Conservation (phyloP, 2,113 vertebrate genomes). For the Rhabdomys dilectus region DNA sequence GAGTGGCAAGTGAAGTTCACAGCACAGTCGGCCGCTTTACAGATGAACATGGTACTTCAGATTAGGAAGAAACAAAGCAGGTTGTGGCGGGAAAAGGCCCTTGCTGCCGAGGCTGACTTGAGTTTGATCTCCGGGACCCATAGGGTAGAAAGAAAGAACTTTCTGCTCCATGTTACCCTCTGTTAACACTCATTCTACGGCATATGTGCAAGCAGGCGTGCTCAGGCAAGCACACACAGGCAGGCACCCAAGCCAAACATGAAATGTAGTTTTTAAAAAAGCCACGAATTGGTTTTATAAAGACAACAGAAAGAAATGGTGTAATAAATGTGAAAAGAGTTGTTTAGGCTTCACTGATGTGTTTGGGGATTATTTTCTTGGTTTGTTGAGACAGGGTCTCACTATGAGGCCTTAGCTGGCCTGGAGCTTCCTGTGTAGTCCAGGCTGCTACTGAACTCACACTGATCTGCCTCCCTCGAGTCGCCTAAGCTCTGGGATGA, state of each 20-base stretch:
- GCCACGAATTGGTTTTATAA: neutral
- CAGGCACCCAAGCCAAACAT: neutral
- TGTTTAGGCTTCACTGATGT: neutral
- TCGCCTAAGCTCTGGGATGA: neutral
- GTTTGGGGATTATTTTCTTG: neutral
- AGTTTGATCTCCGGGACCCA: neutral
- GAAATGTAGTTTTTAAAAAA: neutral
- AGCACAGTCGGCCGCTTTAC: rapidly evolving
- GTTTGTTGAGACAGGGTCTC: neutral
- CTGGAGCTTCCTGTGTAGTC: neutral
- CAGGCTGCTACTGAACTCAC: neutral
- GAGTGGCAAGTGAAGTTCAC: neutral
- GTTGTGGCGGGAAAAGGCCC: neutral
- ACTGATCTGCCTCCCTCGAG: neutral
- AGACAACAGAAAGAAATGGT: neutral
- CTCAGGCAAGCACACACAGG: neutral
- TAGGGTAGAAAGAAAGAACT: neutral
- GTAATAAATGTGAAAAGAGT: neutral
- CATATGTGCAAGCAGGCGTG: neutral
- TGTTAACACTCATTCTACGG: neutral
- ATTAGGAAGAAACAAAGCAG: neutral
- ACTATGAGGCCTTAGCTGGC: neutral
- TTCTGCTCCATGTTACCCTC: neutral
- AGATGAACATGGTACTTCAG: neutral
- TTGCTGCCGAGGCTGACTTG: neutral